Evolutionary conservation across 53 echinoderm and acorn worm genomes (phyloP).

Genomic region (Zoroaster sp.): DNA sequence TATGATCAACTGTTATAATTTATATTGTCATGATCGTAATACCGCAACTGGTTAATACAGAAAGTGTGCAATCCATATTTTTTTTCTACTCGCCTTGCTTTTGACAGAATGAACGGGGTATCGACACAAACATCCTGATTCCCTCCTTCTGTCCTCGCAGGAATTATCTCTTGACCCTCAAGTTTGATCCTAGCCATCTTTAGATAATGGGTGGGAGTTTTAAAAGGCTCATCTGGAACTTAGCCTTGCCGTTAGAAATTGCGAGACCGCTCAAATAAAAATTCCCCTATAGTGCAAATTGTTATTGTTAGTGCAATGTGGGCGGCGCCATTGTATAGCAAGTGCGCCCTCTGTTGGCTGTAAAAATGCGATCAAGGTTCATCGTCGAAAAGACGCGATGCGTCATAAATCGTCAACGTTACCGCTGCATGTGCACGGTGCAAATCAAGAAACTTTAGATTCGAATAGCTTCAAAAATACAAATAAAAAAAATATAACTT

Average conservation of each 20-base stretch:
- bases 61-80: neutral
- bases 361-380: neutral
- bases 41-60: neutral
- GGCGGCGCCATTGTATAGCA: constrained; percentile 31
- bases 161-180: constrained; percentile 78
- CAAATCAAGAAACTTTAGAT: too few species aligned
- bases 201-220: neutral
- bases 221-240: neutral
- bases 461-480: too few species aligned
- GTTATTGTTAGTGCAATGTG: neutral
- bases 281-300: neutral
- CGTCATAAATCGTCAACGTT: neutral
- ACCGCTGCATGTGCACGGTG: too few species aligned
- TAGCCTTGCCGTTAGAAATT: neutral
- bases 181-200: constrained; percentile 64
- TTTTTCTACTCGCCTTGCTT: constrained; percentile 77
- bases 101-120: constrained; percentile 75
- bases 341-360: constrained; percentile 24
- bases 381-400: neutral
- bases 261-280: neutral
- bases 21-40: neutral
- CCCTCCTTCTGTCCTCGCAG: constrained; percentile 88
- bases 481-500: too few species aligned
- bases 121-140: constrained; percentile 75
- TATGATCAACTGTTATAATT: too few species aligned